Evolutionary conservation across 2,113 vertebrate genomes (phyloP).

Genomic region (Tympanuchus pallidicinctus): DNA sequence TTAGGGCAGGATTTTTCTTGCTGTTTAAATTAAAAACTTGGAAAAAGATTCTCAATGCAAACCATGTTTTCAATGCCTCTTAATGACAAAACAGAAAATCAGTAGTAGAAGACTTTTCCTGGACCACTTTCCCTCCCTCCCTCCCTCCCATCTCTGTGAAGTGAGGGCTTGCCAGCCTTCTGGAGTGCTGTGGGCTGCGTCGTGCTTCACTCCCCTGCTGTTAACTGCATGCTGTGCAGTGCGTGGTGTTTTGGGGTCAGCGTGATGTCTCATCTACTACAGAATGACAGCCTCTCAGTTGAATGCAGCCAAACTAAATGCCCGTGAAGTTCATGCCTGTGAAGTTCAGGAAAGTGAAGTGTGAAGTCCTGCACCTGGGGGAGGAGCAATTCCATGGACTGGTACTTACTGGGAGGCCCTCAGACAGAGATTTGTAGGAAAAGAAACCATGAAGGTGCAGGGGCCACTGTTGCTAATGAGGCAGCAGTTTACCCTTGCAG

Average conservation of each 20-base stretch:
- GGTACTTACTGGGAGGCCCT: not conserved
- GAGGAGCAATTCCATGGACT: not conserved
- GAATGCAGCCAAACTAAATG: not conserved
- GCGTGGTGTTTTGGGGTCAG: not conserved
- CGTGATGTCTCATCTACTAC: not conserved
- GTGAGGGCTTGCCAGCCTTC: not conserved
- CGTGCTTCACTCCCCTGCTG: not conserved
- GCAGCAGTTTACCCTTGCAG: not conserved
- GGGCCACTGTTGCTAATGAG: not conserved
- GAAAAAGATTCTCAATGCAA: not conserved
- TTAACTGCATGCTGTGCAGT: fast-evolving
- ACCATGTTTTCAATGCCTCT: not conserved
- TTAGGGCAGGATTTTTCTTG: not conserved
- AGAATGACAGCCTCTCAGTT: not conserved
- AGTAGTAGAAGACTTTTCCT: not conserved
- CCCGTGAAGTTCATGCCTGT: not conserved
- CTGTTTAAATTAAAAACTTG: not conserved
- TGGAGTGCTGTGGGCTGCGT: fast-evolving
- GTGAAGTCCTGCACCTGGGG: not conserved
- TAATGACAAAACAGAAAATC: not conserved
- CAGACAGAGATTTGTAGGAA: too few relatives aligned
- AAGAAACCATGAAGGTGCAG: not conserved
- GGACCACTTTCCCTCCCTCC: not conserved
- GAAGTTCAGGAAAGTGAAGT: not conserved
- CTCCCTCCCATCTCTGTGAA: not conserved